These are phyloP conservation scores for Ypsolopha sequella DNA, from an alignment of 2,888 invertebrate genomes.

Conservation along the genomic window DNA sequence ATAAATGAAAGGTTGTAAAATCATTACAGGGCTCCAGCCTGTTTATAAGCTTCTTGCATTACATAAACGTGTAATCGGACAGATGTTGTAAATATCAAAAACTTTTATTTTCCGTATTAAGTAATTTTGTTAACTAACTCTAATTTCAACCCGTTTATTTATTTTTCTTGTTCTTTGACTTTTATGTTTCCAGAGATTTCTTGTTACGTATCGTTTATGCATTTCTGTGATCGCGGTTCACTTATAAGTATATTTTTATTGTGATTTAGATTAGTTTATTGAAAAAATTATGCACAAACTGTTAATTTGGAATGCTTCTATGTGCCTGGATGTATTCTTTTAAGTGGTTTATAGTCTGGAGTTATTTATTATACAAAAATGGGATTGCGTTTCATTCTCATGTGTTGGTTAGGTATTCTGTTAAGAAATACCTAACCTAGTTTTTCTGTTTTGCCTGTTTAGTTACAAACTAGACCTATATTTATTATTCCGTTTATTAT, in stretches of 20 bases:
- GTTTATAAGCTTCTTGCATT: too few species aligned
- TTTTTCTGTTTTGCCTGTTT: too few species aligned
- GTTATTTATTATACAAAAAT: background rate
- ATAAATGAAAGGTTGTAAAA: too few species aligned
- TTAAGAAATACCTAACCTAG: too few species aligned
- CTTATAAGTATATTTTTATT: conserved; percentile 30
- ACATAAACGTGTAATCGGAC: too few species aligned
- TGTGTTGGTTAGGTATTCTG: too few species aligned
- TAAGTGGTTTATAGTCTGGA: background rate
- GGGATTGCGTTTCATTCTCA: background rate
- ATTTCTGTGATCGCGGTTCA: conserved; percentile 62
- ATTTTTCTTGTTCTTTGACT: conserved; percentile 28
- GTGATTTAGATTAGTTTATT: conserved; percentile 26
- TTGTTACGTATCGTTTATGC: conserved; percentile 36
- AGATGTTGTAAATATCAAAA: too few species aligned
- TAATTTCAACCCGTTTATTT: conserved; percentile 23
- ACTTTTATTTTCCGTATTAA: too few species aligned
- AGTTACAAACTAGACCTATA: too few species aligned
- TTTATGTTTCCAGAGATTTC: conserved; percentile 38
- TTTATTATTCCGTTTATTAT: too few species aligned
- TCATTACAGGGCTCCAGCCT: too few species aligned
- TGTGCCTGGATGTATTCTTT: conserved; percentile 3
- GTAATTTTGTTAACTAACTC: too few species aligned
- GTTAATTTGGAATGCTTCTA: background rate
- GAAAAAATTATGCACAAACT: conserved; percentile 34